These are phyloP conservation scores for Vespertilio murinus DNA, from an alignment of 2,797 vertebrate species.

Conservation along the genomic window DNA sequence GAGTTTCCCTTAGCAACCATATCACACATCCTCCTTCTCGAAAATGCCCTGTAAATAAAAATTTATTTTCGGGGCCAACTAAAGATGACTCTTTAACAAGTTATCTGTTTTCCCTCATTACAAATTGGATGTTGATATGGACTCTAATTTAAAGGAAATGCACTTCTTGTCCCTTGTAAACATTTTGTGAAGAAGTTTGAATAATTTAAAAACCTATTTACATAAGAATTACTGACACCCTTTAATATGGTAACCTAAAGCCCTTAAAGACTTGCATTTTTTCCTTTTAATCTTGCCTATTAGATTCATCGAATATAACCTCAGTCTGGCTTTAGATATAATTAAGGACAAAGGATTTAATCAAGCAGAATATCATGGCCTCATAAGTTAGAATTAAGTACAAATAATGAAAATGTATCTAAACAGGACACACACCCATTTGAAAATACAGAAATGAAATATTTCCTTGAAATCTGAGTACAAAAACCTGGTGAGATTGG, in stretches of 20 bases:
- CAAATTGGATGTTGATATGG: slow-evolving; percentile 47
- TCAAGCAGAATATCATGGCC: neutral
- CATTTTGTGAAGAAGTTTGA: slow-evolving; percentile 33
- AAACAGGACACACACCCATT: slow-evolving; percentile 7
- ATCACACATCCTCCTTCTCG: slow-evolving; percentile 27
- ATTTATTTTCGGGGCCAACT: slow-evolving; percentile 58
- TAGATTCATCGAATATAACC: slow-evolving; percentile 26
- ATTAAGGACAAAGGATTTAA: slow-evolving; percentile 39
- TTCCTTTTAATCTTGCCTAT: slow-evolving; percentile 21
- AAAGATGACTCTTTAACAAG: slow-evolving; percentile 50
- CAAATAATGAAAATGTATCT: slow-evolving; percentile 31
- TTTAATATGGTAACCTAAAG: neutral
- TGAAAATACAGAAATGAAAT: slow-evolving; percentile 9
- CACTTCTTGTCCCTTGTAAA: slow-evolving; percentile 30
- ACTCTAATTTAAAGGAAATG: slow-evolving; percentile 46
- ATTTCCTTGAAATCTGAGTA: neutral
- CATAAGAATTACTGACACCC: neutral
- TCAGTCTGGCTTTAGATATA: slow-evolving; percentile 26
- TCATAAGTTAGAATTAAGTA: slow-evolving; percentile 5
- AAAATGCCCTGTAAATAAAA: slow-evolving; percentile 62
- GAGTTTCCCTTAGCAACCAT: slow-evolving; percentile 72
- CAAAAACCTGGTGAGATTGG: neutral
- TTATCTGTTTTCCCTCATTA: slow-evolving; percentile 53
- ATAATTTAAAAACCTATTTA: slow-evolving; percentile 54
- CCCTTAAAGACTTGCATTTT: neutral